Evolutionary conservation across 2,888 invertebrate species (phyloP).

Genomic region (Polymixis lichenea): DNA sequence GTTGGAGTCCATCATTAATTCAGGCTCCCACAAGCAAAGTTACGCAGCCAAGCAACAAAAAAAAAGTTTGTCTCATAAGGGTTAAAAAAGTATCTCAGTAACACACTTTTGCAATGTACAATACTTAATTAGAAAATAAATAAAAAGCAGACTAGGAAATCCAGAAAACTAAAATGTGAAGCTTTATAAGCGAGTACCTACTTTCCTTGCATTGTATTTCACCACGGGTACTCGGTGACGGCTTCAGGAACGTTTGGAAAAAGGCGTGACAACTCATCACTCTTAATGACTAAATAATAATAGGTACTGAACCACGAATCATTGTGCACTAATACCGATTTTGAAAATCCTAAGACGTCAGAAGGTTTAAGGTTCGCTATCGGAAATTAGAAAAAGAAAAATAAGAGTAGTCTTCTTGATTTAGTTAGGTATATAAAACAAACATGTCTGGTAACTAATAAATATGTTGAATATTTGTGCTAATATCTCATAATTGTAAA

Average conservation of each 20-base stretch:
- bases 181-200: not conserved
- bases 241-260: not conserved
- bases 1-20: no score
- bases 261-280: no score
- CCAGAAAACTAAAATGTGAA: not conserved
- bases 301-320: slow-evolving; percentile 25
- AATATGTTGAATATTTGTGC: no score
- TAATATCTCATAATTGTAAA: no score
- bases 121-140: not conserved
- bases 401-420: not conserved
- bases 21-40: no score
- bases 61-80: no score
- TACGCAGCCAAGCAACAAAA: no score
- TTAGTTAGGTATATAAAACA: not conserved
- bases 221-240: no score
- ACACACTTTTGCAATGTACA: not conserved
- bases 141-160: not conserved
- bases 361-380: slow-evolving; percentile 29
- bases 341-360: slow-evolving; percentile 22
- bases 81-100: not conserved
- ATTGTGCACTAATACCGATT: slow-evolving; percentile 2
- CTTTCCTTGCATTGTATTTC: not conserved
- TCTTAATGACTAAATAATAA: not conserved
- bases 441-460: not conserved
- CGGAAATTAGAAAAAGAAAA: slow-evolving; percentile 9